These are phyloP conservation scores for Euthynnus affinis DNA, from an alignment of 2,797 vertebrate genomes.

Conservation along the genomic window DNA sequence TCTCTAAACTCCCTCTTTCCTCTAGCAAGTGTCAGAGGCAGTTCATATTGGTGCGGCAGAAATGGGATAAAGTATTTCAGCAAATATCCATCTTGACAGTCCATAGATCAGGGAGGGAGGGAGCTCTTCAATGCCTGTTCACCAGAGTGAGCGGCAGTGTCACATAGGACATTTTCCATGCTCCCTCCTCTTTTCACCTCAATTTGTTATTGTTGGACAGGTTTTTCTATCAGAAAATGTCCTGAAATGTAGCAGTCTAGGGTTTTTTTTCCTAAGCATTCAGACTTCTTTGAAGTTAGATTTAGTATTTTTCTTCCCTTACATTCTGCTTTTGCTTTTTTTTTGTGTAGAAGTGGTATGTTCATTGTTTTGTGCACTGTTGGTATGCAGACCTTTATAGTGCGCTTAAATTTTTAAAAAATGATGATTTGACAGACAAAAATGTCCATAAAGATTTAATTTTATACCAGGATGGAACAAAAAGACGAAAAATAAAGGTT, in stretches of 20 bases:
- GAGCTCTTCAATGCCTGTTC: conserved; percentile 70
- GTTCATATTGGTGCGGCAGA: conserved; percentile 68
- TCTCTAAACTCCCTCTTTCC: conserved; percentile 38
- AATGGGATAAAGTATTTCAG: conserved; percentile 79
- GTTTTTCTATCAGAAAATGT: conserved; percentile 57
- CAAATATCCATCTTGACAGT: conserved; percentile 78
- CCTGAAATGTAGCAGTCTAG: conserved; percentile 21
- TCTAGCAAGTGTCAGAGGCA: conserved; percentile 64
- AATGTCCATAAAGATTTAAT: too few species aligned
- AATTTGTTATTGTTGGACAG: conserved; percentile 74
- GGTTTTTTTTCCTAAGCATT: conserved; percentile 15
- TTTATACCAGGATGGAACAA: too few species aligned
- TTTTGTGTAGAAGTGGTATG: neutral
- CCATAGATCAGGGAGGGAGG: conserved; percentile 81
- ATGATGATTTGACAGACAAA: too few species aligned
- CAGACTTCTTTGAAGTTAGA: neutral
- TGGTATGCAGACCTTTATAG: too few species aligned
- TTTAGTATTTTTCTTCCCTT: neutral
- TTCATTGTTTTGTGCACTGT: neutral
- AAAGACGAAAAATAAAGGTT: too few species aligned
- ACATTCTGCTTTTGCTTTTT: neutral
- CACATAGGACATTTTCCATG: conserved; percentile 70
- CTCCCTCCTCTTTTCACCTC: conserved; percentile 73
- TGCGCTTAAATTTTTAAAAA: too few species aligned
- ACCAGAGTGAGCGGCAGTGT: conserved; percentile 72